Evolutionary conservation across 1,140 invertebrate genomes (phyloP).

Genomic region (Solenopsis fugax): DNA sequence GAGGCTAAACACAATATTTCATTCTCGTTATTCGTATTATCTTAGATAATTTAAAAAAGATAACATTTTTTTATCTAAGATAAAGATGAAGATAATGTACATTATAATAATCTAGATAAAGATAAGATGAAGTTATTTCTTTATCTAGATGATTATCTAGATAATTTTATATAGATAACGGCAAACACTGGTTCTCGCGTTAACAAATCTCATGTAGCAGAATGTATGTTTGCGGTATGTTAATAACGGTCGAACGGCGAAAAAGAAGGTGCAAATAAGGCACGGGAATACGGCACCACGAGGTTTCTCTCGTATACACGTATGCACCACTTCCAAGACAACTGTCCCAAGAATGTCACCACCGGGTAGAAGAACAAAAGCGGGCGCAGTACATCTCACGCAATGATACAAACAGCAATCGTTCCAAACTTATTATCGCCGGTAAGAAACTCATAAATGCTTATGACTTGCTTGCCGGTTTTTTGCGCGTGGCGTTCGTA

Average conservation of each 20-base stretch:
- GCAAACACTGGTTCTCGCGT: too few relatives aligned
- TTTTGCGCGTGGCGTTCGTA: constrained; percentile 65
- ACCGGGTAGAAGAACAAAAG: constrained; percentile 20
- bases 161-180: too few relatives aligned
- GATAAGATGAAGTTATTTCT: too few relatives aligned
- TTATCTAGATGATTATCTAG: too few relatives aligned
- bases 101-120: too few relatives aligned
- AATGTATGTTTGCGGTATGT: background rate
- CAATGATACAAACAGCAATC: constrained; percentile 74
- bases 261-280: constrained; percentile 39
- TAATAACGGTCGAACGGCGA: background rate
- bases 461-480: constrained; percentile 74
- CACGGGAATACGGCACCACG: background rate
- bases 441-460: constrained; percentile 79
- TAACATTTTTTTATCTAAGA: too few relatives aligned
- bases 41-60: too few relatives aligned
- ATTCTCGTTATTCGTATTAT: too few relatives aligned
- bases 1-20: too few relatives aligned
- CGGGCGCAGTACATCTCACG: constrained; percentile 25
- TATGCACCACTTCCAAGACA: background rate
- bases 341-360: constrained; percentile 9
- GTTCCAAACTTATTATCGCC: constrained; percentile 77
- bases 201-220: constrained; percentile 6
- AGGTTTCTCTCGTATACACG: background rate
- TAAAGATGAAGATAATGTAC: too few relatives aligned